phyloP scores from a whole-genome alignment of 2,113 vertebrate species.

The Phycodurus eques region DNA sequence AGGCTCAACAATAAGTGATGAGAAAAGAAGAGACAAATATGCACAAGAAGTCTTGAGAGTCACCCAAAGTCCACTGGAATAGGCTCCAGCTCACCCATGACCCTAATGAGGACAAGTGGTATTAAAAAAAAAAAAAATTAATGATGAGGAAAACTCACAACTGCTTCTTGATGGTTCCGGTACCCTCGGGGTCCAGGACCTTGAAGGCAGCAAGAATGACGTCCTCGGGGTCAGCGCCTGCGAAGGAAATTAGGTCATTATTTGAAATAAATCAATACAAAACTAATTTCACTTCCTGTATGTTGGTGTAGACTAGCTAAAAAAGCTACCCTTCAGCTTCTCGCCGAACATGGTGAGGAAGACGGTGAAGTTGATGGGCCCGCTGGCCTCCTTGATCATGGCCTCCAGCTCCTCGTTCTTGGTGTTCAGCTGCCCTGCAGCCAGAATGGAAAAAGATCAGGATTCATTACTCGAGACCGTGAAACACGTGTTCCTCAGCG shows the following conservation, averaged over 20 bases:
- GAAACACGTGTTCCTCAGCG: not conserved
- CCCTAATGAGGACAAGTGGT: too few species aligned
- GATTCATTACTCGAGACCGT: not conserved
- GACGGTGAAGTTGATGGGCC: conserved; percentile 92
- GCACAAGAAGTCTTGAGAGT: not conserved
- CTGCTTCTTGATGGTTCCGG: conserved; percentile 85
- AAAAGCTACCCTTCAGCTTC: conserved; percentile 84
- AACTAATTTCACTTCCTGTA: not conserved
- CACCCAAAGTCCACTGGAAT: too few species aligned
- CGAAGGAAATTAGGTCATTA: not conserved
- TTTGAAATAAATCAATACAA: not conserved
- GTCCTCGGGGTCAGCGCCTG: conserved; percentile 89
- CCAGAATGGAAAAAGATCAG: too few species aligned
- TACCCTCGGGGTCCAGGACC: conserved; percentile 84
- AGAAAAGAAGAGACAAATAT: not conserved
- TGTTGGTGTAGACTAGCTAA: not conserved
- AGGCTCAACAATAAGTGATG: not conserved
- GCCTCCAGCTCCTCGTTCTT: conserved; percentile 86
- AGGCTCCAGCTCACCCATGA: too few species aligned
- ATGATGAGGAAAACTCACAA: conserved; percentile 74
- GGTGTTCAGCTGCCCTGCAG: conserved; percentile 80
- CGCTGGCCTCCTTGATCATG: conserved; percentile 88
- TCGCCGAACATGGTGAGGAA: conserved; percentile 93
- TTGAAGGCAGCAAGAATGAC: conserved; percentile 87
- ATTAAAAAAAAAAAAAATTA: too few species aligned